Conservation (phyloP, 2,888 invertebrate genomes). For the Acanthoscelides obtectus region DNA sequence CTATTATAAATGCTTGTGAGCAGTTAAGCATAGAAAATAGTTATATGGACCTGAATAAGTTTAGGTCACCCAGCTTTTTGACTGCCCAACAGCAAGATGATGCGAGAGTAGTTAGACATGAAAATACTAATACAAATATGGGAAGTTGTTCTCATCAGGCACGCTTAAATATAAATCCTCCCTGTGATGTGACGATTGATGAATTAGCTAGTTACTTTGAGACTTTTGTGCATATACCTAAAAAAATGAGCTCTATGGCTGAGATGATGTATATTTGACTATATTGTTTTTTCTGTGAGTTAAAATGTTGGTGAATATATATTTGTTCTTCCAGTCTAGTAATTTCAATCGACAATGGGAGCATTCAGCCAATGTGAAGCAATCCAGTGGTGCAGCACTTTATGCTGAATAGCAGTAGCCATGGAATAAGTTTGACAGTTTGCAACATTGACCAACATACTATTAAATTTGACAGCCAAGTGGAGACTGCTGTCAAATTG, state of each 20-base stretch:
- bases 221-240: constrained; percentile 92
- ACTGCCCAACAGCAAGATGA: constrained; percentile 29
- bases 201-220: constrained; percentile 95
- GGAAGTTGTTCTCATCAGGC: constrained; percentile 71
- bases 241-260: constrained; percentile 97
- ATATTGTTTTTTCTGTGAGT: not conserved
- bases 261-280: constrained; percentile 95
- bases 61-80: constrained; percentile 37
- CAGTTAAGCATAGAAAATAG: constrained; percentile 39
- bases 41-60: constrained; percentile 23
- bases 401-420: too few relatives aligned
- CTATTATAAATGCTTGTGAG: constrained; percentile 44
- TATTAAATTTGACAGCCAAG: too few relatives aligned
- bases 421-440: too few relatives aligned
- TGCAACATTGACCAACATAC: too few relatives aligned
- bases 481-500: too few relatives aligned
- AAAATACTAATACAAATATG: constrained; percentile 26
- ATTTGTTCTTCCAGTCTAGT: not conserved
- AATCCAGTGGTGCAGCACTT: too few relatives aligned
- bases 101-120: constrained; percentile 12
- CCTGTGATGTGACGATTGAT: constrained; percentile 86
- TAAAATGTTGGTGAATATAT: not conserved
- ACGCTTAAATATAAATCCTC: constrained; percentile 58
- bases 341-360: not conserved
- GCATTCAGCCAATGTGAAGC: too few relatives aligned